Conservation (phyloP, 2,113 vertebrate genomes). For the Pygoscelis adeliae region DNA sequence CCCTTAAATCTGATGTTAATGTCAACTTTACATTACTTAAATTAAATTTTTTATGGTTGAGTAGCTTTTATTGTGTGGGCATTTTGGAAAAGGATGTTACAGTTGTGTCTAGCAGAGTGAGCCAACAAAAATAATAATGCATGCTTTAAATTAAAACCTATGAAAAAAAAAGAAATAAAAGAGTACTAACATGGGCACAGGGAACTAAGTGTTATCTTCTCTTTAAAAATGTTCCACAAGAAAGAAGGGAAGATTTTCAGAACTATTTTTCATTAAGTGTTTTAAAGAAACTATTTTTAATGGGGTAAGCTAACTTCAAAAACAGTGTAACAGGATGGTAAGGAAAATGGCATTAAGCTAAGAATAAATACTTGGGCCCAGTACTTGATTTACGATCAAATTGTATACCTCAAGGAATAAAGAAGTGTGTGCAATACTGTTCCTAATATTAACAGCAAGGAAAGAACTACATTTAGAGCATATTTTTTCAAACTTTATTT, state of each 20-base stretch:
- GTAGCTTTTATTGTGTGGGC: neutral
- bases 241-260: neutral
- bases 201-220: neutral
- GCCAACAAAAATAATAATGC: neutral
- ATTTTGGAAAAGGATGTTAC: conserved; percentile 8
- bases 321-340: neutral
- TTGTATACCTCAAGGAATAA: neutral
- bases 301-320: neutral
- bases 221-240: neutral
- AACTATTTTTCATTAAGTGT: neutral
- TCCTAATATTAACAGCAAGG: neutral
- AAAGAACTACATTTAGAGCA: neutral
- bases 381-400: neutral
- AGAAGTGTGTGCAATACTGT: neutral
- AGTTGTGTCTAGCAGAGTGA: neutral
- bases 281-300: neutral
- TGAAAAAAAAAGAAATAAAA: neutral
- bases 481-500: neutral
- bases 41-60: conserved; percentile 7
- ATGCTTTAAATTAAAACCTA: neutral
- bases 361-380: neutral
- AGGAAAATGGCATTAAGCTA: neutral
- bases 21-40: neutral
- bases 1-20: neutral
- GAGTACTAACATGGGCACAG: neutral